Conservation (phyloP, 2,797 vertebrate species). For the Cuculus canorus region DNA sequence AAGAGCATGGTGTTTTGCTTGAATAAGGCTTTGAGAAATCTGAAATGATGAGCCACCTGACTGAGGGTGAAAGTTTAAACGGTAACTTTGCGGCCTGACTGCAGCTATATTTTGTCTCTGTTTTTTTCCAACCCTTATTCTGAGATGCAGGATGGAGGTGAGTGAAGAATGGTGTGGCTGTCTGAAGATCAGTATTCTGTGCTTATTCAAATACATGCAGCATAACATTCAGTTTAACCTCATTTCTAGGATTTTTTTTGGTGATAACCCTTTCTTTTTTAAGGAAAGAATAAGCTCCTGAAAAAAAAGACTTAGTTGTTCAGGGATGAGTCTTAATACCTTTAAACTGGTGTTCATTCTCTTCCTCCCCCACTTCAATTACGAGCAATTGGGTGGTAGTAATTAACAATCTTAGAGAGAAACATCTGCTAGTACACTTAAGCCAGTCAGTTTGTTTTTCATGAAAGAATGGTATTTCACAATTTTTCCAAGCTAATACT, state of each 20-base stretch:
- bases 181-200: neutral
- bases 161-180: neutral
- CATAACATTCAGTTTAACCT: neutral
- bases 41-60: neutral
- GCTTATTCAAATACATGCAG: neutral
- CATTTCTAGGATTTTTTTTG: neutral
- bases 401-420: conserved; percentile 65
- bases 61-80: neutral
- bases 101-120: neutral
- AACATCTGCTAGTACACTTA: conserved; percentile 73
- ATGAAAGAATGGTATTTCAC: conserved; percentile 72
- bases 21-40: neutral
- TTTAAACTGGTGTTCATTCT: conserved; percentile 36
- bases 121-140: neutral
- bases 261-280: neutral
- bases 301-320: neutral
- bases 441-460: conserved; percentile 71
- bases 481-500: conserved; percentile 73
- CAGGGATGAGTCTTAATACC: neutral
- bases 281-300: neutral
- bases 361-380: conserved; percentile 33
- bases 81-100: neutral
- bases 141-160: neutral
- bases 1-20: neutral
- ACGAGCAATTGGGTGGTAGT: conserved; percentile 61